A percentile compares a stretch with the other conserved stretches of the same genome.
Conservation (phyloP, 2,888 invertebrate species). For the Autographa pulchrina region DNA sequence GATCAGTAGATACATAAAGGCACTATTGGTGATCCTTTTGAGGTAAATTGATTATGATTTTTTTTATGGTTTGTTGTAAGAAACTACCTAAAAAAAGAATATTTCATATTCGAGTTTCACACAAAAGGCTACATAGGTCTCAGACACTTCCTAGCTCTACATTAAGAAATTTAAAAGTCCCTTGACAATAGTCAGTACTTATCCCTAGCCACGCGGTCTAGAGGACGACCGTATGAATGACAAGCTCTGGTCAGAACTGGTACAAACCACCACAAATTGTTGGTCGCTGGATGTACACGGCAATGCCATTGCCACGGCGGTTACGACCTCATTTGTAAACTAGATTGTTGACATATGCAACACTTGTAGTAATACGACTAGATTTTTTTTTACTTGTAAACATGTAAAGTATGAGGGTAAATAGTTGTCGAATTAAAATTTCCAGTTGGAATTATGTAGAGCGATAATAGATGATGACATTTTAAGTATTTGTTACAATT, state of each 20-base stretch:
- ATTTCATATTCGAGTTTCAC: neutral
- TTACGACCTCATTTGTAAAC: neutral
- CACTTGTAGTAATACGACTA: neutral
- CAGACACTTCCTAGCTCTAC: neutral
- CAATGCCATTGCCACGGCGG: slow-evolving; percentile 36
- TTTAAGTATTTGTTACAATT: no score
- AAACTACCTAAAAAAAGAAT: neutral
- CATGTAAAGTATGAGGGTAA: no score
- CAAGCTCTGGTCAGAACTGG: slow-evolving; percentile 44
- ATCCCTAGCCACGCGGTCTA: slow-evolving; percentile 18
- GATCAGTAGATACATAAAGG: slow-evolving; percentile 99
- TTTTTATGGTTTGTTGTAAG: no score
- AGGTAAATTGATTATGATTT: no score
- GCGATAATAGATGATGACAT: no score
- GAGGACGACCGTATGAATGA: slow-evolving; percentile 22
- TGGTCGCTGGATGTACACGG: slow-evolving; percentile 13
- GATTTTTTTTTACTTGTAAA: neutral
- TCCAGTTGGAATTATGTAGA: no score
- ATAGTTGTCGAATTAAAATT: no score
- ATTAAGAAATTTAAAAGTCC: neutral
- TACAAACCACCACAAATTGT: slow-evolving; percentile 44
- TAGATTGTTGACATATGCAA: slow-evolving; percentile 6
- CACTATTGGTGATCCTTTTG: slow-evolving; percentile 97
- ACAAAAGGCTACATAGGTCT: neutral
- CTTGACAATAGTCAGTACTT: neutral